A percentile compares a stretch with the other conserved stretches of the same genome.
Conservation (phyloP, 2,888 invertebrate genomes). For the Opisthograptis luteolata region DNA sequence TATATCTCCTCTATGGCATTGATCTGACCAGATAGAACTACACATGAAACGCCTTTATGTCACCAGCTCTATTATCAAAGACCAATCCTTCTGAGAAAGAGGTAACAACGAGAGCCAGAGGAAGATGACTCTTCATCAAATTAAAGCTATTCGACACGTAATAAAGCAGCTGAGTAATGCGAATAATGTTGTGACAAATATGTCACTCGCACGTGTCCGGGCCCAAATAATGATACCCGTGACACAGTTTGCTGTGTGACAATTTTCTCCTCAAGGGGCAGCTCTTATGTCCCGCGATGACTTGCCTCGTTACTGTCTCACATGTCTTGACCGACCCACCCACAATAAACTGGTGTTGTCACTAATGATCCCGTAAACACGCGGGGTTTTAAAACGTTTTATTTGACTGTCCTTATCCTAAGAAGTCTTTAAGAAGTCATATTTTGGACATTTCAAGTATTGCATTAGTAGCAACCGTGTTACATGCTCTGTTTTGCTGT, state of each 20-base stretch:
- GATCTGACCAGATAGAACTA: no score
- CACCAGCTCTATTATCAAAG: no score
- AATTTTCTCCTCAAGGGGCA: constrained; percentile 75
- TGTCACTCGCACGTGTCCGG: constrained; percentile 27
- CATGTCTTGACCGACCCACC: constrained; percentile 60
- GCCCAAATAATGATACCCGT: constrained; percentile 68
- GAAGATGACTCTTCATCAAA: not conserved
- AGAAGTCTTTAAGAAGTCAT: no score
- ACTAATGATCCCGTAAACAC: constrained; percentile 66
- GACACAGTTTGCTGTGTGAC: constrained; percentile 77
- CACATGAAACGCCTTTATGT: no score
- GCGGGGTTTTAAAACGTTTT: constrained; percentile 19
- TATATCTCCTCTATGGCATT: no score
- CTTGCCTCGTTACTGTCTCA: constrained; percentile 79
- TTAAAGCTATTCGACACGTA: not conserved
- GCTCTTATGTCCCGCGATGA: constrained; percentile 73
- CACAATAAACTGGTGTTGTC: constrained; percentile 59
- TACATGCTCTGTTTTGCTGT: not conserved
- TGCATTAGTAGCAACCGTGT: not conserved
- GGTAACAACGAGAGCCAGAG: no score
- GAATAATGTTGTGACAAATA: constrained; percentile 21
- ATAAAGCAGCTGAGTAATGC: constrained; percentile 9
- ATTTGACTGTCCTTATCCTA: constrained; percentile 3
- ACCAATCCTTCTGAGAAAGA: no score
- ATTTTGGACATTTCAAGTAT: not conserved